A percentile compares a stretch with the other conserved stretches of the same genome.
phyloP scores from a whole-genome alignment of 2,888 invertebrate genomes.

The Chrysina gloriosa region DNA sequence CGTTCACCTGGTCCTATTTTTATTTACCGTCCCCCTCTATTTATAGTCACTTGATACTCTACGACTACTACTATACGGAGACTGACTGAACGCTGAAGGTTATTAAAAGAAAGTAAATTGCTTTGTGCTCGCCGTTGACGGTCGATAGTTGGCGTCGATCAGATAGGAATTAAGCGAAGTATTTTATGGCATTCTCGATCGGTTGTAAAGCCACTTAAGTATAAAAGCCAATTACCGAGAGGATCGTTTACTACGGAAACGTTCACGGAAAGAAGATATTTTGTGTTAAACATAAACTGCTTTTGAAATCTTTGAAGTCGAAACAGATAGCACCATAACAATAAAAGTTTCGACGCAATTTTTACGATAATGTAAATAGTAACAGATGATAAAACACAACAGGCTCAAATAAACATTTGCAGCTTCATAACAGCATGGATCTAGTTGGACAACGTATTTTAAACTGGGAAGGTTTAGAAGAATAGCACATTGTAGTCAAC shows the following conservation, averaged over 20 bases:
- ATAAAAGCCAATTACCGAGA: constrained; percentile 19
- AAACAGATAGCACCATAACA: too few species aligned
- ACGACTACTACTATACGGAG: constrained; percentile 5
- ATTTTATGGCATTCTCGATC: constrained; percentile 15
- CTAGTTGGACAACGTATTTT: too few species aligned
- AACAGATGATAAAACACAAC: too few species aligned
- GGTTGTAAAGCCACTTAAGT: constrained; percentile 16
- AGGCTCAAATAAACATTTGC: too few species aligned
- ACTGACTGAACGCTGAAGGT: constrained; percentile 22
- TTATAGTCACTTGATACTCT: constrained; percentile 27
- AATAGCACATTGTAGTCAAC: too few species aligned
- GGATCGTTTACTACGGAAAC: neutral
- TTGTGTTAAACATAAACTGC: too few species aligned
- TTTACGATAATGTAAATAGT: too few species aligned
- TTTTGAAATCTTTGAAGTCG: too few species aligned
- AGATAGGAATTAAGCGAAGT: constrained; percentile 12
- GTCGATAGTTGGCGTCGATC: constrained; percentile 30
- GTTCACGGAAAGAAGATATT: neutral
- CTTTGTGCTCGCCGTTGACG: constrained; percentile 9
- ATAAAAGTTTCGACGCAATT: too few species aligned
- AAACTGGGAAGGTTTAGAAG: too few species aligned
- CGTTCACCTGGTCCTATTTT: constrained; percentile 36
- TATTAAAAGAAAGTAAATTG: constrained; percentile 35
- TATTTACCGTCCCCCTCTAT: constrained; percentile 32
- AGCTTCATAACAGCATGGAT: too few species aligned